phyloP scores from a whole-genome alignment of 2,888 invertebrate genomes.

The Ecliptopera silaceata region DNA sequence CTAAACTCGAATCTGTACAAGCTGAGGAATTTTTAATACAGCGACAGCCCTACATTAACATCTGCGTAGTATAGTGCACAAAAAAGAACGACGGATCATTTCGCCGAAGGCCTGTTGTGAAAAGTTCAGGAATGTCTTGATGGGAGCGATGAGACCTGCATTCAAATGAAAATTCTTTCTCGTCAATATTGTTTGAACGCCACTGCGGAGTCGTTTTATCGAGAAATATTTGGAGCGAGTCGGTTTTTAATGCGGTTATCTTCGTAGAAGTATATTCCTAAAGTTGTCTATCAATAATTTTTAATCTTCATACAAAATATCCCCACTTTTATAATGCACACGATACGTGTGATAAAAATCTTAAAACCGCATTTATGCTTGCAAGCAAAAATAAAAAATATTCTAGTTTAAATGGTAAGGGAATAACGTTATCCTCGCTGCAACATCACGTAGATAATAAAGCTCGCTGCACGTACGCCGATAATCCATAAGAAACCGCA shows the following conservation, averaged over 20 bases:
- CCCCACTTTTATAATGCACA: too few species aligned
- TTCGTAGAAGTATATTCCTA: neutral
- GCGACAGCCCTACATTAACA: constrained; percentile 39
- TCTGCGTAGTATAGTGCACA: constrained; percentile 43
- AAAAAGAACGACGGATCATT: constrained; percentile 49
- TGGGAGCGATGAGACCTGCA: constrained; percentile 60
- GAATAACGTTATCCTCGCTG: neutral
- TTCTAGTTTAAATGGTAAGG: neutral
- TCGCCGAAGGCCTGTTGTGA: constrained; percentile 57
- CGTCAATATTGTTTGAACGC: constrained; percentile 67
- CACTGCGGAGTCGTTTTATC: constrained; percentile 45
- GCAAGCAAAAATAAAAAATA: too few species aligned
- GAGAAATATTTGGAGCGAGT: constrained; percentile 29
- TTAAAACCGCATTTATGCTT: too few species aligned
- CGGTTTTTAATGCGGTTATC: constrained; percentile 14
- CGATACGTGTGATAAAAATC: too few species aligned
- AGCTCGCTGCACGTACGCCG: constrained; percentile 20
- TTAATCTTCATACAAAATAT: too few species aligned
- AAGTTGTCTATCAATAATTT: too few species aligned
- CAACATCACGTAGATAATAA: constrained; percentile 27
- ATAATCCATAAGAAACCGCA: constrained; percentile 26
- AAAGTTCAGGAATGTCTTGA: constrained; percentile 74
- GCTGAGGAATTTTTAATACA: constrained; percentile 44
- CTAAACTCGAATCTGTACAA: constrained; percentile 17
- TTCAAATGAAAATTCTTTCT: constrained; percentile 76